Evolutionary conservation across 2,888 invertebrate species (phyloP).

Genomic region (Calliscelio sp.): DNA sequence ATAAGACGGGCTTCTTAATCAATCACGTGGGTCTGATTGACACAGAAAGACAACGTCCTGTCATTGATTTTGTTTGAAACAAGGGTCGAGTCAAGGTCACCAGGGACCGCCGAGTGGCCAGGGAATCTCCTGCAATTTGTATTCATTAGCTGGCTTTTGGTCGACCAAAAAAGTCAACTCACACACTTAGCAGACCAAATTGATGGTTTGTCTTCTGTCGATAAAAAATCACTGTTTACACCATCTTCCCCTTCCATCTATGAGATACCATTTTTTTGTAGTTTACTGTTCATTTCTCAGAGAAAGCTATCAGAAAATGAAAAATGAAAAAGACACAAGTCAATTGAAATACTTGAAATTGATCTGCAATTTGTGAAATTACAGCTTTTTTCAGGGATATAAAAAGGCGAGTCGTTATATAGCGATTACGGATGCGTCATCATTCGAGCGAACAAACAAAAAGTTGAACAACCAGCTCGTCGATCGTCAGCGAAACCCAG

Average conservation of each 20-base stretch:
- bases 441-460: constrained; percentile 22
- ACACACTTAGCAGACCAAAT: background rate
- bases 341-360: too few species aligned
- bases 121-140: constrained; percentile 14
- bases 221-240: too few species aligned
- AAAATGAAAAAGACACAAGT: too few species aligned
- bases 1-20: constrained; percentile 38
- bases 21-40: constrained; percentile 37
- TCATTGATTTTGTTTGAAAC: constrained; percentile 21
- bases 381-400: background rate
- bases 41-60: constrained; percentile 19
- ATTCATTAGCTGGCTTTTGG: constrained; percentile 14
- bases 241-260: too few species aligned
- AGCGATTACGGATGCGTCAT: background rate
- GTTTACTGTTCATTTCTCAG: too few species aligned
- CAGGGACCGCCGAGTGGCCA: constrained; percentile 12
- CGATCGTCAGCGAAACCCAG: background rate
- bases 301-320: too few species aligned
- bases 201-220: background rate
- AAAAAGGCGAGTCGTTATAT: background rate
- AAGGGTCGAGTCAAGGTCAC: constrained; percentile 33
- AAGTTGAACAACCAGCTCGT: constrained; percentile 30
- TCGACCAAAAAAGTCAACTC: background rate
- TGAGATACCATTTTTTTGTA: too few species aligned
- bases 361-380: too few species aligned